A percentile compares a stretch with the other conserved stretches of the same genome.
phyloP scores from a whole-genome alignment of 2,797 vertebrate genomes.

The Hapalemur alaotrensis region DNA sequence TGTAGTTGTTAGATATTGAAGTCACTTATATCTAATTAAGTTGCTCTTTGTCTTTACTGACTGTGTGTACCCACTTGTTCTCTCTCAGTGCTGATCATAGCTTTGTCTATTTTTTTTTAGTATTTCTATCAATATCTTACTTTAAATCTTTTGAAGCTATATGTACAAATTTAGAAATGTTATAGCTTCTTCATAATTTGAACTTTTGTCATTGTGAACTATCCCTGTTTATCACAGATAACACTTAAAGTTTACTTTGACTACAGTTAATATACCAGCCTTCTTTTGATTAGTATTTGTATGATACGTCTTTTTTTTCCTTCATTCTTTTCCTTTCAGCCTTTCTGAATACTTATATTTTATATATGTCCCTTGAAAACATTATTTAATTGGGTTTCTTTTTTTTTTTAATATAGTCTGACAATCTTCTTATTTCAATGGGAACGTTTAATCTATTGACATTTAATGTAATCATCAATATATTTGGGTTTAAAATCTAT shows the following conservation, averaged over 20 bases:
- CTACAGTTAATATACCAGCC: neutral
- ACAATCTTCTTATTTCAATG: neutral
- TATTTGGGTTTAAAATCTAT: conserved; percentile 6
- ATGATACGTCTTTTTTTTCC: neutral
- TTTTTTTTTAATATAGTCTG: neutral
- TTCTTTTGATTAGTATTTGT: neutral
- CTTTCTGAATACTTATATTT: conserved; percentile 34
- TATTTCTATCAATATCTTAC: conserved; percentile 15
- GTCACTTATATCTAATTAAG: neutral
- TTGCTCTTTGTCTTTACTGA: neutral
- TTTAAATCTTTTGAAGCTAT: neutral
- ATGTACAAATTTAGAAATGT: conserved; percentile 30
- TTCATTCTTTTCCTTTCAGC: neutral
- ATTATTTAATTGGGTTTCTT: neutral
- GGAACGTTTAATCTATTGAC: neutral
- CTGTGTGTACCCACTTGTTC: neutral
- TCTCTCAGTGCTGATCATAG: neutral
- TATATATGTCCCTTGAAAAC: neutral
- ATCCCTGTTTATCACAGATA: neutral
- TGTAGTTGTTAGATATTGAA: neutral
- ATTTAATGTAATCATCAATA: conserved; percentile 23
- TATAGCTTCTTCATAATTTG: neutral
- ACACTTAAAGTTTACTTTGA: neutral
- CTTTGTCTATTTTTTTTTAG: neutral
- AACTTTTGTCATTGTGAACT: conserved; percentile 13